Evolutionary conservation across 30 jellyfish, hydroid and myxozoan genomes (phyloP), one percentile per base, ranked within the genome.

Genomic region (Morbakka virulenta): DNA sequence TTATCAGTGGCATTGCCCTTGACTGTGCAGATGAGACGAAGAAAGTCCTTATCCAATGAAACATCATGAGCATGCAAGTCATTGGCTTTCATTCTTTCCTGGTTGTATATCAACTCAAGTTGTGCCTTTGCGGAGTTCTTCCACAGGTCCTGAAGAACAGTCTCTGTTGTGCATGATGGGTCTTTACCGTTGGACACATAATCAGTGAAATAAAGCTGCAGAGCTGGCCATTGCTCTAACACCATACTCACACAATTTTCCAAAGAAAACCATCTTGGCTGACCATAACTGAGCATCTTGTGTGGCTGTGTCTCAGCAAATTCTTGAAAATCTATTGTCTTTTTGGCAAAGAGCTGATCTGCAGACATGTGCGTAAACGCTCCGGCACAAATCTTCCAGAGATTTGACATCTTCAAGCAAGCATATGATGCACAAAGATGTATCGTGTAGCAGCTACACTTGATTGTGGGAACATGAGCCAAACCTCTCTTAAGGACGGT

Each of bases 221-320:
- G 73, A 3, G 84, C 84, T 23, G 77, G 76, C 84, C 84, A 72
- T 72, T 72, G 76, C 77, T 72, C 84, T 28, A 72, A 50, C 22
- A 72, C 32, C 30, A 62, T 72, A n/a, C 21, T 12, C n/a, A 72
- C 31, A 20, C 84, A 72, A 20, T 68, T 61, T 61, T 76, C 78
- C 79, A 76, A 30, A n/a, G 66, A 76, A 28, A 76, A 50, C 87
- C 87, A 76, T 52, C 87, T 57, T 31, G 87, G 53, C 62, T 76
- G 87, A 31, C 87, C 87, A 33, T 21, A 57, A 79, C 87, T 76
- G 34, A 76, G 79, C 36, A 76, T 52, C 27, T 76, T 52, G 31
- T 76, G 79, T 17, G n/a, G n/a, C n/a, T n/a, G 78, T 67, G 50
- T 47, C 35, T 76, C 87, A 76, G 35, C 87, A 76, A 76, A 76